A percentile compares a stretch with the other conserved stretches of the same genome.
Conservation (phyloP, 2,797 vertebrate genomes). For the Pteronotus mesoamericanus region DNA sequence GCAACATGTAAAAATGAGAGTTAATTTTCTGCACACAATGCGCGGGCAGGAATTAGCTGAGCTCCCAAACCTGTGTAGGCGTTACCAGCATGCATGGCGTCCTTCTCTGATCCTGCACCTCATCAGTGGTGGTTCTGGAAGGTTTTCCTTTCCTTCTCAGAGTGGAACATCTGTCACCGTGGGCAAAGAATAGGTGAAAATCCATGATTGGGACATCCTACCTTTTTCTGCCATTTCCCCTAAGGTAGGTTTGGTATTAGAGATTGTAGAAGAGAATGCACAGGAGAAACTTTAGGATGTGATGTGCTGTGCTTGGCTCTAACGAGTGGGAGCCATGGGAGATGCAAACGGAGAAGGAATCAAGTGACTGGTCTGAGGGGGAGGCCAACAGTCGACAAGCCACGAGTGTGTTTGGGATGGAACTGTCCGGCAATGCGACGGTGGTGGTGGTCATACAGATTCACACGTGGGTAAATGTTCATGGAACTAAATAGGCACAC, state of each 20-base stretch:
- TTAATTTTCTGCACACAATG: not conserved
- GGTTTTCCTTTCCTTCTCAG: not conserved
- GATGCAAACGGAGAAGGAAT: not conserved
- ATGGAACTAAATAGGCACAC: not conserved
- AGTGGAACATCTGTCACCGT: not conserved
- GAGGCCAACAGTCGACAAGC: not conserved
- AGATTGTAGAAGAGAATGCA: not conserved
- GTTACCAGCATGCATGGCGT: not conserved
- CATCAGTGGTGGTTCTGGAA: not conserved
- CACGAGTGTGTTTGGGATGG: not conserved
- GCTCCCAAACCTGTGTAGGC: no score
- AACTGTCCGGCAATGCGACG: not conserved
- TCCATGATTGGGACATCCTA: rapidly evolving
- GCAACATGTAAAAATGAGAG: not conserved
- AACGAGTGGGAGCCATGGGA: not conserved
- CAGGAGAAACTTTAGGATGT: not conserved
- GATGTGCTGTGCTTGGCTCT: not conserved
- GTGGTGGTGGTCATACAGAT: not conserved
- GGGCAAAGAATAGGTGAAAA: not conserved
- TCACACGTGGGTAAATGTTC: not conserved
- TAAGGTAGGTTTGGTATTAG: not conserved
- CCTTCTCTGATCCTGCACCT: not conserved
- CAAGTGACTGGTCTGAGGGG: not conserved
- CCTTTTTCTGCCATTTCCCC: not conserved
- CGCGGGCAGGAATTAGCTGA: not conserved